phyloP scores from a whole-genome alignment of 2,888 invertebrate genomes.

The Parelbella ahira region DNA sequence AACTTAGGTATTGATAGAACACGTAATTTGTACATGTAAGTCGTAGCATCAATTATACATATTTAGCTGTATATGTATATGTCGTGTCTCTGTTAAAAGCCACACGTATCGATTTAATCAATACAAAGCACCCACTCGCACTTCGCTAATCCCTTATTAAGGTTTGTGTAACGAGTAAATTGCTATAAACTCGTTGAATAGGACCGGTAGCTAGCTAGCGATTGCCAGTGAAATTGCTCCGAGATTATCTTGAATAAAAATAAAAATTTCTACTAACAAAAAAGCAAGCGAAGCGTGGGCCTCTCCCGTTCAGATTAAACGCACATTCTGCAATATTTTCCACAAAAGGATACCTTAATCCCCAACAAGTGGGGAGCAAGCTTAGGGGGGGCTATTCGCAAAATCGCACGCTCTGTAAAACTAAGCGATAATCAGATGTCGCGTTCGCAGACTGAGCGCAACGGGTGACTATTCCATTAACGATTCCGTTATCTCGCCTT shows the following conservation, averaged over 20 bases:
- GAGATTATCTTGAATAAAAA: slow-evolving; percentile 57
- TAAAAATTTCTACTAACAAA: slow-evolving; percentile 56
- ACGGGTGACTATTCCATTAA: slow-evolving; percentile 24
- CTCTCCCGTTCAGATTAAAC: slow-evolving; percentile 64
- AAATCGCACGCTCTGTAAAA: slow-evolving; percentile 41
- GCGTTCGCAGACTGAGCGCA: slow-evolving; percentile 11
- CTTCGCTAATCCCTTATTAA: slow-evolving; percentile 30
- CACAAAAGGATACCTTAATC: slow-evolving; percentile 79
- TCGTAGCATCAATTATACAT: too few species aligned
- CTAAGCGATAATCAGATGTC: slow-evolving; percentile 22
- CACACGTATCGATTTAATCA: too few species aligned
- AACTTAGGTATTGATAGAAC: too few species aligned
- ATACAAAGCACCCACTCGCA: too few species aligned
- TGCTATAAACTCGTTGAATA: slow-evolving; percentile 32
- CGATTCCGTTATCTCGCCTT: slow-evolving; percentile 18
- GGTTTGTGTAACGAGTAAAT: slow-evolving; percentile 32
- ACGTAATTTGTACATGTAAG: too few species aligned
- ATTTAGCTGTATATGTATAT: too few species aligned
- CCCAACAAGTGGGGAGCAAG: slow-evolving; percentile 70
- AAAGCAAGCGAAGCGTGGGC: slow-evolving; percentile 59
- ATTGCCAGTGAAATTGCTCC: slow-evolving; percentile 50
- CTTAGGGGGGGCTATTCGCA: slow-evolving; percentile 53
- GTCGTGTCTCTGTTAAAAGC: too few species aligned
- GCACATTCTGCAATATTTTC: slow-evolving; percentile 76
- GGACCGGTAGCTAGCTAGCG: slow-evolving; percentile 35